Evolutionary conservation across 2,113 vertebrate genomes (phyloP).

Genomic region (Edolisoma coerulescens): DNA sequence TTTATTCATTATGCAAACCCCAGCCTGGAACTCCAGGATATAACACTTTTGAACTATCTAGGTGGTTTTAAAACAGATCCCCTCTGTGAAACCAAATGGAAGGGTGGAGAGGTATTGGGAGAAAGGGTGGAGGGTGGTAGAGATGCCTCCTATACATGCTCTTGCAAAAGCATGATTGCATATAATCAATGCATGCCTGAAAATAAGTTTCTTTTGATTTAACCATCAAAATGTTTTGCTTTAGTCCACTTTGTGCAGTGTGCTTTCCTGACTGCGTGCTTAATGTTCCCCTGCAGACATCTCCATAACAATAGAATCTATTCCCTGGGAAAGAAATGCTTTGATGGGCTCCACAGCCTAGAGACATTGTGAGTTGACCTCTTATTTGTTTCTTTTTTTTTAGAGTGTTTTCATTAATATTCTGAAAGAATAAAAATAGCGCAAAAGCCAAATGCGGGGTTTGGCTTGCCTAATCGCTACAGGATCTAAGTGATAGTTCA

Average conservation of each 20-base stretch:
- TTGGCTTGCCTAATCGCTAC: conserved; percentile 62
- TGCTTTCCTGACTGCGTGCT: conserved; percentile 63
- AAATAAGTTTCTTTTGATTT: conserved; percentile 51
- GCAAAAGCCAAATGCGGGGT: conserved; percentile 59
- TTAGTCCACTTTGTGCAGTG: conserved; percentile 9
- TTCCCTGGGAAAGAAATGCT: conserved; percentile 85
- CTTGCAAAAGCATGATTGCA: conserved; percentile 34
- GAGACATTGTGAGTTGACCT: conserved; percentile 89
- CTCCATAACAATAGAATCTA: conserved; percentile 89
- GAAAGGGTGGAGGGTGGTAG: not conserved
- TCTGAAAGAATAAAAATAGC: conserved; percentile 70
- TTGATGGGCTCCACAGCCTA: conserved; percentile 85
- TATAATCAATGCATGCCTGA: conserved; percentile 15
- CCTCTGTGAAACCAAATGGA: not conserved
- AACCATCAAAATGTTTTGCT: conserved; percentile 53
- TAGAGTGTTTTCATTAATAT: conserved; percentile 76
- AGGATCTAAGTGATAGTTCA: conserved; percentile 53
- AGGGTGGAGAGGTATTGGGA: not conserved
- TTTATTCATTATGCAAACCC: not conserved
- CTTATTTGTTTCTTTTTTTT: conserved; percentile 74
- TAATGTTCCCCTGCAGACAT: conserved; percentile 78
- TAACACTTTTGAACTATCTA: not conserved
- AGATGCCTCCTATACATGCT: not conserved
- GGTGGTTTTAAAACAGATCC: not conserved
- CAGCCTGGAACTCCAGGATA: not conserved